Evolutionary conservation across 2,113 vertebrate genomes (phyloP), one percentile per base, ranked within the genome.

Genomic region (Erpornis zantholeuca): DNA sequence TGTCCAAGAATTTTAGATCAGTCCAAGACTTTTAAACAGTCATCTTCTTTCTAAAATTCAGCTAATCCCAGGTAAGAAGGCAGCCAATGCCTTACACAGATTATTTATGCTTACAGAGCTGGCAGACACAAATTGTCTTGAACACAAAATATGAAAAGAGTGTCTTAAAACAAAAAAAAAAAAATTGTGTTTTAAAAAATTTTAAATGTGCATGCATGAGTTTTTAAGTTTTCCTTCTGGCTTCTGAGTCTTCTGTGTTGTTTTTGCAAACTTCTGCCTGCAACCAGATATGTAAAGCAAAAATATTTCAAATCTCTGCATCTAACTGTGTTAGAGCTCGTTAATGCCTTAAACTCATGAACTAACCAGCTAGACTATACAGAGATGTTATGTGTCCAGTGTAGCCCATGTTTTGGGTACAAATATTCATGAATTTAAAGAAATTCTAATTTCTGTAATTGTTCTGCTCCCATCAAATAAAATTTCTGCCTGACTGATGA

Each of bases 131-230:
- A 65, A 64, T 27, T 15, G 21, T 28, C 10, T 63, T 35, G 17
- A 86, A 42, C 7, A 49, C 4, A 83, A 73, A 86, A 27, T 29
- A 50, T 8, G 2, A 75, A 18, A 73, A 70, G 3, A 78, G 3
- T 42, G 8, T 3, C 8, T 73, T 57, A 33, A 90, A 72, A 60
- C 23, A 49, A 33, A 19, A 31, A 33, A 19, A 40, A 22, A 40
- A 9, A 13, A 12, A 3, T 25, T 7, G 1, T 0, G 42, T 44
- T 44, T 82, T 28, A 24, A 1, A n/a, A 38, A 45, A 12, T 65
- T 54, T 7, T 11, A 54, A 69, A 75, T 72, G 54, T 25, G 11
- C 0, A 15, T 3, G 0, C 13, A 3, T 40, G 17, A 44, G 45
- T 69, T 29, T 59, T 82, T 77, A 16, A 52, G 14, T 59, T 93